These are phyloP conservation scores for Capreolus pygargus DNA, from an alignment of 2,113 vertebrate genomes.

Conservation along the genomic window DNA sequence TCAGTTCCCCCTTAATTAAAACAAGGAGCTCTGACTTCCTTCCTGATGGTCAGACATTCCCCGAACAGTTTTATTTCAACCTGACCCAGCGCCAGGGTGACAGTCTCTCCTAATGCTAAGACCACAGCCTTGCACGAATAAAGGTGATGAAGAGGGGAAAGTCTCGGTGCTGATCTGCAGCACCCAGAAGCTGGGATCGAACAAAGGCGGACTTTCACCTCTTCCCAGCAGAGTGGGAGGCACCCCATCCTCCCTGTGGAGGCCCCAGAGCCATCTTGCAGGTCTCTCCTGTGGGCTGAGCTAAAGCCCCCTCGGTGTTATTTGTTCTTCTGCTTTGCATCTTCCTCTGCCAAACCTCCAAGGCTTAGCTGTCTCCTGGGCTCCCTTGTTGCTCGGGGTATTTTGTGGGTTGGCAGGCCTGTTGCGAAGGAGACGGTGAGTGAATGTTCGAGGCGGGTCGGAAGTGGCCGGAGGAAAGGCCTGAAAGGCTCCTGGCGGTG, in stretches of 20 bases:
- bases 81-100: accelerated
- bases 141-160: accelerated
- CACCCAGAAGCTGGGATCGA: accelerated
- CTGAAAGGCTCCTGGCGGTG: accelerated
- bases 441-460: neutral
- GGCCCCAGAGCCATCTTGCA: accelerated
- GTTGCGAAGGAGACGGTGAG: accelerated
- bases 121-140: accelerated
- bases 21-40: too few species aligned
- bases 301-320: accelerated
- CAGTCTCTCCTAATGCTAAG: accelerated
- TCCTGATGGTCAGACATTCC: accelerated
- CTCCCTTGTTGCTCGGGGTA: accelerated
- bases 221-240: accelerated
- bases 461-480: accelerated
- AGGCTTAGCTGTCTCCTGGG: accelerated
- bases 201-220: accelerated
- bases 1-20: accelerated
- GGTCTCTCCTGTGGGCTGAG: neutral
- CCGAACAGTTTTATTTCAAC: neutral
- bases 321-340: neutral
- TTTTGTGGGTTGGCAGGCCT: neutral
- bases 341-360: too few species aligned
- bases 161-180: accelerated
- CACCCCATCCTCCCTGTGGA: accelerated